These are phyloP conservation scores for Mesocricetus auratus DNA, from an alignment of 2,113 vertebrate genomes.

Conservation along the genomic window DNA sequence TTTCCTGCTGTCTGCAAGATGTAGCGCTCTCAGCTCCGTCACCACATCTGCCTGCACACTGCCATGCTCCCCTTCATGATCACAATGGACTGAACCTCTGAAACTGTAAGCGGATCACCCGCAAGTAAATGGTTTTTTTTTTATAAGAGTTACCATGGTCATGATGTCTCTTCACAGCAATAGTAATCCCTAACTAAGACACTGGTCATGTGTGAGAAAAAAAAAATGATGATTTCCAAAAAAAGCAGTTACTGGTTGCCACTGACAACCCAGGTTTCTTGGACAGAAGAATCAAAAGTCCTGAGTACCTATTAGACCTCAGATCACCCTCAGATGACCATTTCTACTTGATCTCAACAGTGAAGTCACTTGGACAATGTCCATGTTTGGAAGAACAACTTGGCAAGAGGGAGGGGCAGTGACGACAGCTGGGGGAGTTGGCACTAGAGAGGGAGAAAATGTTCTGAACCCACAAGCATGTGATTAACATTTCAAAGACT, in stretches of 20 bases:
- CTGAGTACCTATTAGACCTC: background rate
- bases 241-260: background rate
- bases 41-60: no score
- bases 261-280: background rate
- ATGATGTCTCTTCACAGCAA: no score
- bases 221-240: background rate
- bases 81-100: no score
- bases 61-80: no score
- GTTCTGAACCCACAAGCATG: slow-evolving; percentile 54
- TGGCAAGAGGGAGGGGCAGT: background rate
- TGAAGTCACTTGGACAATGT: background rate
- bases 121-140: no score
- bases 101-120: no score
- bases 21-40: no score
- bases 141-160: no score
- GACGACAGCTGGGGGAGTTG: background rate
- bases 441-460: slow-evolving; percentile 8
- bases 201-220: background rate
- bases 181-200: no score
- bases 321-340: background rate
- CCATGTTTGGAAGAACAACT: background rate
- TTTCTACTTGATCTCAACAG: background rate
- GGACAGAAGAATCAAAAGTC: background rate
- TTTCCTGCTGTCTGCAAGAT: no score
- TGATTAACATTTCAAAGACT: slow-evolving; percentile 65